Evolutionary conservation across 2,888 invertebrate species (phyloP), one percentile per base, ranked within the genome.

Genomic region (Caenorhabditis plicata): DNA sequence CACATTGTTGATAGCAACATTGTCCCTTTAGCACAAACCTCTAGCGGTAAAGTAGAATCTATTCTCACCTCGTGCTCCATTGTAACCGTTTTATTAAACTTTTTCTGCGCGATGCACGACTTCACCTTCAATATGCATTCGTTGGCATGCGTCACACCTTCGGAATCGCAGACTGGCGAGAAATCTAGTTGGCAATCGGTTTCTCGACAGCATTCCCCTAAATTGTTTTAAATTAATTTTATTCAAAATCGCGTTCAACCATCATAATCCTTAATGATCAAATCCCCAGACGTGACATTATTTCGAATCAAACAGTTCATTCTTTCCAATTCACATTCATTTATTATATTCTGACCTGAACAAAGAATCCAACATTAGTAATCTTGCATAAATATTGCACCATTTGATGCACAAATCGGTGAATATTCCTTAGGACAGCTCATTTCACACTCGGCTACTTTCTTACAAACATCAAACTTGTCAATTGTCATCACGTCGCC

Each of bases 371-470:
- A 11, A 5, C 27, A 8, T 36, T 36, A 4, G n/a, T 22, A 45
- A 4, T 8, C 20, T 25, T 8, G 4, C 35, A 42, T 7, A 20
- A 17, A 19, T 8, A 2, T 19, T 20, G 5, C 20, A 68, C 72
- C 74, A 33, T 74, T 72, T 8, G 64, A 57, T 20, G 64, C 72
- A 46, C 76, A 76, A 23, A 76, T 52, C 15, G 76, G 75, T 8
- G 50, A 44, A 41, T 71, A 76, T n/a, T 61, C 51, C 19, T 71
- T 64, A 5, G 71, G 64, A 41, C 76, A 76, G 11, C 57, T 49
- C 3, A 39, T 36, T 4, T 51, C 49, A 44, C 76, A 75, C 25
- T 53, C 54, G 3, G 40, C 42, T n/a, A 51, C 50, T 33, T 63
- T 56, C 15, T 44, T 52, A 36, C 76, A 76, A 19, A 65, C 49